These are phyloP conservation scores for Eulacestoma nigropectus DNA, from an alignment of 2,113 vertebrate species.

Conservation along the genomic window DNA sequence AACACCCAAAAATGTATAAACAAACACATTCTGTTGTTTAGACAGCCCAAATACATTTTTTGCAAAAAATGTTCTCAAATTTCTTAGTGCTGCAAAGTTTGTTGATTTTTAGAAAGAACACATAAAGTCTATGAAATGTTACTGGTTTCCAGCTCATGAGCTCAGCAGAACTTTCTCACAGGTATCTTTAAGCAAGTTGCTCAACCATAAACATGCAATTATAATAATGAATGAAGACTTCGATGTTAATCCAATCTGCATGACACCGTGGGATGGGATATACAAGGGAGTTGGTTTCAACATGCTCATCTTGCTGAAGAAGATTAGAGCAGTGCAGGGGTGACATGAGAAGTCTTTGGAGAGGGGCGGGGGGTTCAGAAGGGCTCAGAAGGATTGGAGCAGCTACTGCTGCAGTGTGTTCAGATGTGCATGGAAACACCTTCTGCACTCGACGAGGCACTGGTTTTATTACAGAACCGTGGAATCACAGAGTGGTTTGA, in stretches of 20 bases:
- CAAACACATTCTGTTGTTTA: not conserved
- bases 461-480: rapidly evolving
- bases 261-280: not conserved
- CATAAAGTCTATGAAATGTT: not conserved
- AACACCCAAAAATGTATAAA: not conserved
- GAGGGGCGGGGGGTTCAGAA: not conserved
- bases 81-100: not conserved
- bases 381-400: not conserved
- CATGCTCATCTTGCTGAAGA: not conserved
- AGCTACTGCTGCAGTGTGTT: not conserved
- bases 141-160: not conserved
- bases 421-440: not conserved
- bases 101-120: not conserved
- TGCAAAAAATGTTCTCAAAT: not conserved
- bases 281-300: not conserved
- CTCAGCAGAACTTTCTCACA: not conserved
- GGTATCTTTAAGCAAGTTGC: not conserved
- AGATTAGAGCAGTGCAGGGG: not conserved
- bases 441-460: rapidly evolving
- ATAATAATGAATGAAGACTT: not conserved
- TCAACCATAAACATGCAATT: not conserved
- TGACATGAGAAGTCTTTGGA: not conserved
- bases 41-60: not conserved
- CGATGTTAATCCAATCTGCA: not conserved
- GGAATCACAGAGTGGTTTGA: not conserved